These are phyloP conservation scores for Lagorchestes hirsutus DNA, from an alignment of 2,797 vertebrate species.

Conservation along the genomic window DNA sequence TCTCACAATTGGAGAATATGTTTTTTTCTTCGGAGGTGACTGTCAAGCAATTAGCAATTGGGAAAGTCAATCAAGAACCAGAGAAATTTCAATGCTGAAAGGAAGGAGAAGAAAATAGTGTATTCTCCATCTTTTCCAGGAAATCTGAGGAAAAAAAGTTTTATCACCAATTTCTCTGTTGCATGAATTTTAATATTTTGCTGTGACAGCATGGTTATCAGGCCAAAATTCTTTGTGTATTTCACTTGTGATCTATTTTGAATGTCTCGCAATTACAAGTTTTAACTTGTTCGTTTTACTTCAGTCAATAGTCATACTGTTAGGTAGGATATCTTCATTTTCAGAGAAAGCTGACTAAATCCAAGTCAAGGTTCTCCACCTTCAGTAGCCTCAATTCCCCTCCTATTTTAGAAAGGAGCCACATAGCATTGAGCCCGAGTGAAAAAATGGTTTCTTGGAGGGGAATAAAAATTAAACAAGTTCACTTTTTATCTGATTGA, in stretches of 20 bases:
- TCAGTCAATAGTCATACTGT: slow-evolving; percentile 40
- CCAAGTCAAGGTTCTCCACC: neutral
- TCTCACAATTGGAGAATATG: slow-evolving; percentile 61
- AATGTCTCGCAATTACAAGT: slow-evolving; percentile 62
- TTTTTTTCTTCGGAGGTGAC: slow-evolving; percentile 62
- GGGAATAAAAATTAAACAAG: neutral
- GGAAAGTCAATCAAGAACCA: slow-evolving; percentile 52
- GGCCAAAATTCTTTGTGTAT: slow-evolving; percentile 67
- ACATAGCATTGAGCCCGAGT: neutral
- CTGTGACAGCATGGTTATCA: slow-evolving; percentile 73
- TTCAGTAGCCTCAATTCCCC: neutral
- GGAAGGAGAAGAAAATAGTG: slow-evolving; percentile 57
- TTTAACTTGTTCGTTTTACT: slow-evolving; percentile 67
- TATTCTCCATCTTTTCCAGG: slow-evolving; percentile 30
- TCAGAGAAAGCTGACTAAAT: slow-evolving; percentile 41
- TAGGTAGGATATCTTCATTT: slow-evolving; percentile 59
- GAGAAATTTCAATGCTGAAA: slow-evolving; percentile 37
- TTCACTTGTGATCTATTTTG: slow-evolving; percentile 55
- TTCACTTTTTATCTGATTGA: neutral
- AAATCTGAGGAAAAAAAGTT: slow-evolving; percentile 62
- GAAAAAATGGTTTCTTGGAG: slow-evolving; percentile 19
- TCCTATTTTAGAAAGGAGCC: slow-evolving; percentile 41
- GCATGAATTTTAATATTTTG: slow-evolving; percentile 79
- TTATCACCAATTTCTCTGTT: slow-evolving; percentile 75
- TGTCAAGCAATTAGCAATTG: slow-evolving; percentile 1